These are phyloP conservation scores for Sclerodermus sp. DNA, from an alignment of 2,888 invertebrate genomes.

Conservation along the genomic window DNA sequence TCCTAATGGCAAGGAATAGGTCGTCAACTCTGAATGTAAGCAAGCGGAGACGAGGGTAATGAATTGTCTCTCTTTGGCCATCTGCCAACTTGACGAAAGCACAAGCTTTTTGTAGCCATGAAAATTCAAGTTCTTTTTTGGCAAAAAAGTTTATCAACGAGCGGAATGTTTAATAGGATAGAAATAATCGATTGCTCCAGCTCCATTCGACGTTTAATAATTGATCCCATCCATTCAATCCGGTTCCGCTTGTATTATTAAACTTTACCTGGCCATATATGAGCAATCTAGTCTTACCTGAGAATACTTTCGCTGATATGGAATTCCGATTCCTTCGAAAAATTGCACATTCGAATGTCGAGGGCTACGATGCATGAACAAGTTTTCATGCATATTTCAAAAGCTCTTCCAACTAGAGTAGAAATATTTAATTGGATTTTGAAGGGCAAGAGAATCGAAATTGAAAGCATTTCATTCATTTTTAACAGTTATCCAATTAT, in stretches of 20 bases:
- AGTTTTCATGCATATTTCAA: conserved; percentile 33
- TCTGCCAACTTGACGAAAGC: conserved; percentile 1
- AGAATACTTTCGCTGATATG: conserved; percentile 33
- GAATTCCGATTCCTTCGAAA: conserved; percentile 40
- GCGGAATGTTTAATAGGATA: conserved; percentile 6
- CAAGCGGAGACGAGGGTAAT: conserved; percentile 9
- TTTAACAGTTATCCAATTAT: too few species aligned
- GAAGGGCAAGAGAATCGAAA: too few species aligned
- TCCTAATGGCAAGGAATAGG: conserved; percentile 1
- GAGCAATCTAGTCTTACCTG: conserved; percentile 29
- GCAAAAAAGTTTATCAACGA: neutral
- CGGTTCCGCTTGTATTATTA: too few species aligned
- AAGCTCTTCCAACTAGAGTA: conserved; percentile 37
- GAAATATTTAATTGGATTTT: too few species aligned
- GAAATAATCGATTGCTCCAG: neutral
- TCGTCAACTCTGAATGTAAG: conserved; percentile 10
- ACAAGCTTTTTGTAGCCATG: conserved; percentile 4
- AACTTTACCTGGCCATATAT: neutral
- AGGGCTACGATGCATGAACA: conserved; percentile 31
- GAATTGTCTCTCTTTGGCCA: conserved; percentile 8
- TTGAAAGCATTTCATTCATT: too few species aligned
- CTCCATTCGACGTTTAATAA: too few species aligned
- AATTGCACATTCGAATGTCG: conserved; percentile 48
- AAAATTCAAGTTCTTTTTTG: too few species aligned
- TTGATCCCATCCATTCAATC: too few species aligned